Conservation (phyloP, 2,888 invertebrate species). For the Harpagoxenus sublaevis region DNA sequence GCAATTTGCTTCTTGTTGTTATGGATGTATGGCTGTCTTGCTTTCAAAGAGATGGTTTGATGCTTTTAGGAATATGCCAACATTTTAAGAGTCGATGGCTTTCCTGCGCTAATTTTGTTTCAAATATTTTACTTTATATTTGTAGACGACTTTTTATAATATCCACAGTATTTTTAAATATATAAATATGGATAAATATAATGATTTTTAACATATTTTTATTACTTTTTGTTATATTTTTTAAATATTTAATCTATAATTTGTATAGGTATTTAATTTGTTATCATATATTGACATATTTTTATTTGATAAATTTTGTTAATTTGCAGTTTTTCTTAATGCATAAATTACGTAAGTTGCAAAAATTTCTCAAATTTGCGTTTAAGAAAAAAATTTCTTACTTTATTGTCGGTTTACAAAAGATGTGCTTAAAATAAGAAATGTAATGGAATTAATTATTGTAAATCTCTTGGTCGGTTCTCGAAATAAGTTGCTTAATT, state of each 20-base stretch:
- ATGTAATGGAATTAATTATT: constrained; percentile 3
- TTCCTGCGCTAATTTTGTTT: not conserved
- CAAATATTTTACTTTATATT: not conserved
- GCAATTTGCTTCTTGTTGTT: constrained; percentile 36
- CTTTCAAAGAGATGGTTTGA: constrained; percentile 14
- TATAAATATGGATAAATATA: not conserved
- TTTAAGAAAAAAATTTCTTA: constrained; percentile 7
- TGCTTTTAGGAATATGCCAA: constrained; percentile 12
- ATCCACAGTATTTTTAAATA: not conserved
- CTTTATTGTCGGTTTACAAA: not conserved
- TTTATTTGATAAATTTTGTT: not conserved
- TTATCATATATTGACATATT: not conserved
- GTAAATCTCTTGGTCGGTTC: not conserved
- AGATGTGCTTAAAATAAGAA: not conserved
- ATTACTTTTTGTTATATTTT: not conserved
- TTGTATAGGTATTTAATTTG: not conserved
- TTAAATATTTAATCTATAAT: not conserved
- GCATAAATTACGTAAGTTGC: not conserved
- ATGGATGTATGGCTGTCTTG: constrained; percentile 38
- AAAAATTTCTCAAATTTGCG: not conserved
- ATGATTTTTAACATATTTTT: not conserved
- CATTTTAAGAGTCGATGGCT: not conserved
- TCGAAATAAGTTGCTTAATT: constrained; percentile 2
- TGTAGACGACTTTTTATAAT: not conserved
- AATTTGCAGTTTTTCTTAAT: not conserved